Evolutionary conservation across 37 sponge, comb jelly and placozoan species (phyloP), one percentile per base, ranked within the genome.

Genomic region (Aplysina aerophoba): DNA sequence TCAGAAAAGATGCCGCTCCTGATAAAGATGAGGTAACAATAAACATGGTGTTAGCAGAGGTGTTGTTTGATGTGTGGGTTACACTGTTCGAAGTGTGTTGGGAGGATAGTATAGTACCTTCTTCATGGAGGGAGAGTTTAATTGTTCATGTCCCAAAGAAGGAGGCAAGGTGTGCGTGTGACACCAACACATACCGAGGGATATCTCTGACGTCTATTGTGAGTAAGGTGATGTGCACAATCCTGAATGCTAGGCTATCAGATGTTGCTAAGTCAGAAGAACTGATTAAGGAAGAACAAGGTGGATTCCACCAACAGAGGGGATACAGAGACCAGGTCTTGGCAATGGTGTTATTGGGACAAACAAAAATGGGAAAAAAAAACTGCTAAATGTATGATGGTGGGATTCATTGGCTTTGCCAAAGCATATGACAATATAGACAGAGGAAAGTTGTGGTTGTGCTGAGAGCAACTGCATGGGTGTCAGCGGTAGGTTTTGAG

Each of bases 91-190:
- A 15, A 30, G 73, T 34, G 11, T 71, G 73, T 31, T 71, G 73
- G 73, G 37, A 14, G 73, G 15, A 14, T 15, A 28, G 69, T 14
- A n/a, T 67, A 28, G 69, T 67, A 14, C 69, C 69, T 14, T 24
- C 19, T 15, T 24, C n/a, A 28, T 67, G 69, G 69, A 67, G 28
- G 28, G 13, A 67, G 14, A 14, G 27, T 25, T 25, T 67, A 14
- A 67, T 67, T n/a, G 69, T 67, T 67, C 69, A 21, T 25, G 69
- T 67, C 25, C 69, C 69, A 67, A 67, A 67, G 69, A 24, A 15
- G 27, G 13, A n/a, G 19, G 27, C 14, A n/a, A 22, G 25, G 19
- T 21, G 69, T 25, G 69, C 28, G n/a, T 67, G 69, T 67, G 69
- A 24, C 25, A 15, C 69, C 19, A 22, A 67, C 14, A 16, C 15